phyloP scores from a whole-genome alignment of 2,888 invertebrate genomes.

The Aquatica leii region DNA sequence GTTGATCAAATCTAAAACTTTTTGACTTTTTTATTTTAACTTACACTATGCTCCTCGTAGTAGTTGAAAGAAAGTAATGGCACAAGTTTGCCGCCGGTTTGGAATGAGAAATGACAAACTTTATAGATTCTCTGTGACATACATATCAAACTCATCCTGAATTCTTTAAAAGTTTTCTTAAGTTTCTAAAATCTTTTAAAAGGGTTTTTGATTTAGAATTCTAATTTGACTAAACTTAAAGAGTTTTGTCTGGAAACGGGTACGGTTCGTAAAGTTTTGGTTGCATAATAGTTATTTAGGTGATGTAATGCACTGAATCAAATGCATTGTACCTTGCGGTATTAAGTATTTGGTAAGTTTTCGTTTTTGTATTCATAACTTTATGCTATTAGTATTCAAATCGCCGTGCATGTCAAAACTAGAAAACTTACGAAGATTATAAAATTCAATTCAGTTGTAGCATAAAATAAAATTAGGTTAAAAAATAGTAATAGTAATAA shows the following conservation, averaged over 20 bases:
- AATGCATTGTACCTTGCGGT: slow-evolving; percentile 1
- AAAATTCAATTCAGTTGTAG: too few species aligned
- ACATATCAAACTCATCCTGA: slow-evolving; percentile 15
- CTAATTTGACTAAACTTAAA: slow-evolving; percentile 4
- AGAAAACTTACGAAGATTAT: too few species aligned
- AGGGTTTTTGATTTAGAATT: slow-evolving; percentile 8
- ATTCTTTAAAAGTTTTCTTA: slow-evolving; percentile 6
- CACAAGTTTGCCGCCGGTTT: slow-evolving; percentile 7
- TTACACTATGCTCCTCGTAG: too few species aligned
- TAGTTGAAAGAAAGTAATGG: slow-evolving; percentile 17
- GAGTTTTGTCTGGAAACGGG: slow-evolving; percentile 3
- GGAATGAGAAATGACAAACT: slow-evolving; percentile 5
- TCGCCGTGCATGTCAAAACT: too few species aligned
- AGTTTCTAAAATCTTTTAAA: slow-evolving; percentile 5
- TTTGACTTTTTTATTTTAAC: too few species aligned
- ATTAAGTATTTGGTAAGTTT: too few species aligned
- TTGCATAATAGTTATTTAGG: slow-evolving; percentile 7
- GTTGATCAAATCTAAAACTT: too few species aligned
- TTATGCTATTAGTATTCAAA: too few species aligned
- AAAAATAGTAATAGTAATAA: too few species aligned
- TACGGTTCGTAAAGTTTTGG: background rate
- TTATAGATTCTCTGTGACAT: slow-evolving; percentile 18
- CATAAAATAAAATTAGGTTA: too few species aligned
- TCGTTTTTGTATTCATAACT: too few species aligned
- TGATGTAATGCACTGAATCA: background rate